Evolutionary conservation across 2,888 invertebrate genomes (phyloP).

Genomic region (Ophonus ardosiacus): DNA sequence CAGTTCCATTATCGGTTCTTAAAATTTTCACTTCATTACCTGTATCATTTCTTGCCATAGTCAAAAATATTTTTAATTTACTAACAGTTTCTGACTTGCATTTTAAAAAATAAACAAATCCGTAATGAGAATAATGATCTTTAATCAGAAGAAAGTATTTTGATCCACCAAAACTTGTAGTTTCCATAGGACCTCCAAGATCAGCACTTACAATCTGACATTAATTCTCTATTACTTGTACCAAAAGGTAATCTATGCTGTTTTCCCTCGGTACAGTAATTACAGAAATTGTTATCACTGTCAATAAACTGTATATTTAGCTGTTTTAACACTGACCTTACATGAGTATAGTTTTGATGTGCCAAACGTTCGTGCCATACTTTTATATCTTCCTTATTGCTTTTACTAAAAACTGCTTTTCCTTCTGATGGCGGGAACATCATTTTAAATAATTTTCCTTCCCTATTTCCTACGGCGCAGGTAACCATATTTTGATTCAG

Average conservation of each 20-base stretch:
- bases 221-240: not conserved
- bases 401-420: not conserved
- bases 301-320: not conserved
- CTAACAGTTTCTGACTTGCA: too few species aligned
- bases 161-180: not conserved
- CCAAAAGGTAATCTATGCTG: not conserved
- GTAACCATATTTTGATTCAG: not conserved
- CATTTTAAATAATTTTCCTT: not conserved
- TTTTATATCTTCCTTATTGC: not conserved
- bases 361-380: not conserved
- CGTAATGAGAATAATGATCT: not conserved
- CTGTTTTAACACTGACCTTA: not conserved
- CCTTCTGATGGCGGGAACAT: too few species aligned
- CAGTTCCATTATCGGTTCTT: not conserved
- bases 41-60: too few species aligned
- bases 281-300: not conserved
- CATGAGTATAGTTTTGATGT: not conserved
- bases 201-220: not conserved
- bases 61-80: too few species aligned
- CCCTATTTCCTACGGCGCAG: not conserved
- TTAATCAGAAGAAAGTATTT: not conserved
- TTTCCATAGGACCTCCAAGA: not conserved
- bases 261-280: not conserved
- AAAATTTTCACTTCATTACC: too few species aligned
- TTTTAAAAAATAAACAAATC: not conserved